These are phyloP conservation scores for Menidia beryllina DNA, from an alignment of 2,113 vertebrate genomes.

Conservation along the genomic window DNA sequence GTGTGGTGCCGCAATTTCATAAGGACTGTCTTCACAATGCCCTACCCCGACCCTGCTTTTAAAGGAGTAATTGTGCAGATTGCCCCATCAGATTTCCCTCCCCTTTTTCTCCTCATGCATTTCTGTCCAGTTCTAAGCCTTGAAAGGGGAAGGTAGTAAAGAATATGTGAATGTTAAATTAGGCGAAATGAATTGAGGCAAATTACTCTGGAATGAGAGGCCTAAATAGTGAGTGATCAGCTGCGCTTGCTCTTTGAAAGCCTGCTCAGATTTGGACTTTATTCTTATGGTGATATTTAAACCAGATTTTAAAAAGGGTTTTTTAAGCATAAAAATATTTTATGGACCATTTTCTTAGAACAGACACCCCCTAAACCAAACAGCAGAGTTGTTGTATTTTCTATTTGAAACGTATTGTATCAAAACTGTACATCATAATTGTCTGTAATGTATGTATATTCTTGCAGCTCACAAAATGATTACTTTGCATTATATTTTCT, in stretches of 20 bases:
- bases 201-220: slow-evolving; percentile 95
- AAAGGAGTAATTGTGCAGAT: slow-evolving; percentile 96
- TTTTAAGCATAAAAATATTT: slow-evolving; percentile 26
- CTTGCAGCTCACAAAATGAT: slow-evolving; percentile 76
- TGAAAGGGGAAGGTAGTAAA: slow-evolving; percentile 93
- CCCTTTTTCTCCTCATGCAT: slow-evolving; percentile 85
- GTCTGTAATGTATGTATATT: slow-evolving; percentile 75
- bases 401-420: slow-evolving; percentile 26
- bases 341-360: slow-evolving; percentile 38
- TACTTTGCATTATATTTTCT: slow-evolving; percentile 80
- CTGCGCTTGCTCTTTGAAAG: slow-evolving; percentile 70
- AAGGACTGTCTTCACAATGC: slow-evolving; percentile 89
- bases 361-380: slow-evolving; percentile 37
- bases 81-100: slow-evolving; percentile 82
- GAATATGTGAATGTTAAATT: slow-evolving; percentile 94
- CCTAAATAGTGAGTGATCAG: slow-evolving; percentile 87
- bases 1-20: slow-evolving; percentile 87
- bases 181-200: slow-evolving; percentile 95
- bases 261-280: slow-evolving; percentile 43
- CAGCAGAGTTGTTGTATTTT: slow-evolving; percentile 23
- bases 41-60: slow-evolving; percentile 91
- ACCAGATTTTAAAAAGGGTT: slow-evolving; percentile 21
- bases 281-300: slow-evolving; percentile 38
- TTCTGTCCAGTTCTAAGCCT: slow-evolving; percentile 89
- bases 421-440: slow-evolving; percentile 63